Evolutionary conservation across 2,113 vertebrate species (phyloP).

Genomic region (Dasyornis broadbenti): DNA sequence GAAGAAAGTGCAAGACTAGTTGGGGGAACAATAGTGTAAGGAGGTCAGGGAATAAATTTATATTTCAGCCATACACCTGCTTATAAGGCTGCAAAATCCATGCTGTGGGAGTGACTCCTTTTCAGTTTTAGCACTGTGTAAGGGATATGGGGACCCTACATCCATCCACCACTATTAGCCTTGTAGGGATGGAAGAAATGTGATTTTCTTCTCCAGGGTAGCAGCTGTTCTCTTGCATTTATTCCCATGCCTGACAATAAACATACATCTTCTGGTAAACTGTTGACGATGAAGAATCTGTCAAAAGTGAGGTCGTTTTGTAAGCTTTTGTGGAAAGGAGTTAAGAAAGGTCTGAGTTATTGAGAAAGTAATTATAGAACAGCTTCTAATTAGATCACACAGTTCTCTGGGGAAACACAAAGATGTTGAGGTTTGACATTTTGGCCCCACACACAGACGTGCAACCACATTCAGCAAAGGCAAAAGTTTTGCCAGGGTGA

Average conservation of each 20-base stretch:
- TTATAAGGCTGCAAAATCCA: not conserved
- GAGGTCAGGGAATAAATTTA: not conserved
- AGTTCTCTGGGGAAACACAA: not conserved
- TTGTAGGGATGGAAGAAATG: not conserved
- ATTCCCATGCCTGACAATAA: not conserved
- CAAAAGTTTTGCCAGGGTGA: not conserved
- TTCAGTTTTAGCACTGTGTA: not conserved
- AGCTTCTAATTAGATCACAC: not conserved
- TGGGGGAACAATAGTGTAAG: not conserved
- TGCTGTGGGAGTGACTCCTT: not conserved
- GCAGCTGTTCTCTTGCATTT: not conserved
- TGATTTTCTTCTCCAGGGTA: not conserved
- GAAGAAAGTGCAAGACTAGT: not conserved
- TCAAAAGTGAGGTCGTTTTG: not conserved
- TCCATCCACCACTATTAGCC: not conserved
- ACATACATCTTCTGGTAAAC: not conserved
- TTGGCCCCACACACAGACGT: not conserved
- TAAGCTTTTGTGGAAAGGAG: not conserved
- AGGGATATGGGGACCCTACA: not conserved
- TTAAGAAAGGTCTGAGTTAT: not conserved
- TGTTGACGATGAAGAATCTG: not conserved
- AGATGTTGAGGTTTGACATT: not conserved
- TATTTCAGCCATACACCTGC: not conserved
- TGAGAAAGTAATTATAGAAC: constrained; percentile 3
- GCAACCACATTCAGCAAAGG: not conserved